Base-by-base conservation (phyloP, 2,888 invertebrate species). In the Lymantria monacha region DNA sequence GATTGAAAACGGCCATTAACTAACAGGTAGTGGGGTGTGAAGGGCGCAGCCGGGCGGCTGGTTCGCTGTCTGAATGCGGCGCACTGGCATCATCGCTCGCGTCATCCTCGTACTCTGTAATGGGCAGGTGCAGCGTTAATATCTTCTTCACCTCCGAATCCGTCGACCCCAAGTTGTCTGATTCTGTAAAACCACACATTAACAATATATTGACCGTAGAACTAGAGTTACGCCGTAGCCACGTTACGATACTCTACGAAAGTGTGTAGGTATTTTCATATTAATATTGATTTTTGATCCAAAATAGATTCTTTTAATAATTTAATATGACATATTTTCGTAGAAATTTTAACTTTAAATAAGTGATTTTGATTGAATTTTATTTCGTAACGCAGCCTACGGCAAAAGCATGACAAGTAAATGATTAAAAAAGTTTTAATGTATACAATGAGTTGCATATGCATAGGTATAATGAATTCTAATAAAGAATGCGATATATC, bases 131-230 rank as follows among this genome's bases (percentile, higher is more conserved):
- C 92, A 96, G 95, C 87, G 96, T 96, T 95, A 96, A 90, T 94
- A 96, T 96, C 95, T 96, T 96, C 95, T 96, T 96, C 93, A 96
- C 96, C 94, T 97, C 97, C 92, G 97, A 97, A 94, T 97, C 97
- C 93, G 97, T 97, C 86, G 96, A 97, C 92, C 97, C 97, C 94
- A 96, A 94, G 95, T 96, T 97, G 95, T 96, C 97, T 92, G 96
- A 96, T 93, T 97, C 95, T 95, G 95, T 76, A 93, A 93, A 50
- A 44, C 30, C 43, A 60, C 53, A 9, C 3, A 5, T 13, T 11
- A 15, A 10, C 37, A 22, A 49, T 65, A 48, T 60, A 40, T 9
- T 10, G 9, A 48, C 15, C 38, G 14, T 7, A 12, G 37, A 33
- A 15, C 9, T 9, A 37, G 44, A 9, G 43, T 53, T 51, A 67